Base-by-base conservation (phyloP, 2,888 invertebrate genomes). In the Scaptomyza parva region DNA sequence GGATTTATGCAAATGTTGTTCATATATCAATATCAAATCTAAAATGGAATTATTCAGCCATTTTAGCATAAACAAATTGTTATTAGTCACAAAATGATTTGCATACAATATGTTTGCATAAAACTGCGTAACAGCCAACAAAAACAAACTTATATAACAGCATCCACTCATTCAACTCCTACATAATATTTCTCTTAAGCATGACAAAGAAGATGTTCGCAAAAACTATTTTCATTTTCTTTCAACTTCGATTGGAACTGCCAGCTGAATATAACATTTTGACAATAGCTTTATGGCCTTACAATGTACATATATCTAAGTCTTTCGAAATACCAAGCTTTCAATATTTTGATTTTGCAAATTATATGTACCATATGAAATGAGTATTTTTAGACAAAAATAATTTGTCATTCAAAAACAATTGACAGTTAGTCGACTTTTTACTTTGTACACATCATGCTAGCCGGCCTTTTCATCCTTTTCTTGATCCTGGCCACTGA, bases 201-300 rank as follows among this genome's bases (percentile, higher is more conserved):
- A 30, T 12, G 30, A 26, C 2, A n/a, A 39, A 20, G 30, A 30
- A 14, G 33, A 35, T 14, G 18, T 53, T 26, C 18, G 14, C 20
- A 64, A 64, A 76, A 76, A 41, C 43, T 37, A 68, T 62, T 71
- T 53, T 26, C 45, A 63, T 70, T 70, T 70, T 63, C 61, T 61
- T 61, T 70, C 47, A 61, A 53, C 64, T 57, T 52, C 45, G 43
- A 70, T 59, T 77, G 65, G 43, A 77, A 61, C 51, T 70, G 84
- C 47, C 81, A 84, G 48, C 40, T 68, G 43, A 50, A 55, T 51
- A 35, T 22, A 45, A 40, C 57, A 68, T 63, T 81, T 50, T 62
- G 60, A 70, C 70, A 70, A 39, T 24, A 14, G 3, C n/a, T 37
- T 30, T 26, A 24, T 26, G 4, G 1, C 12, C 9, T 28, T 2